phyloP scores from a whole-genome alignment of 2,113 vertebrate genomes.

The Callaeas wilsoni region DNA sequence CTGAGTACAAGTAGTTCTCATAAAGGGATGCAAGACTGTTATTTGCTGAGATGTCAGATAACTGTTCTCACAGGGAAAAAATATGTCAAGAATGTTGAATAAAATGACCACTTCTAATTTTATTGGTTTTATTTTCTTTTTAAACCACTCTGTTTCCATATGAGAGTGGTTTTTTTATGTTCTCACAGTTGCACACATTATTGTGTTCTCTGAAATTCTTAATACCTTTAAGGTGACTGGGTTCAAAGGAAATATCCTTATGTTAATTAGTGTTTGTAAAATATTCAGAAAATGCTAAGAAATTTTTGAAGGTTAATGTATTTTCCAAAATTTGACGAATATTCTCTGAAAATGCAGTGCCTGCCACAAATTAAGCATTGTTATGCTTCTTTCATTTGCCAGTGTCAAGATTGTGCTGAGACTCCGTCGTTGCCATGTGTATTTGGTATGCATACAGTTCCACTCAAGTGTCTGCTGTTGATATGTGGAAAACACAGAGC shows the following conservation, averaged over 20 bases:
- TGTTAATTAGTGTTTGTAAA: background rate
- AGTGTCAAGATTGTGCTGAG: background rate
- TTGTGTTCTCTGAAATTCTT: background rate
- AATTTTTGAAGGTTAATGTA: background rate
- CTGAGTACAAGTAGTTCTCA: background rate
- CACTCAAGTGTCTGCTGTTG: background rate
- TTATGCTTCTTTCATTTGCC: background rate
- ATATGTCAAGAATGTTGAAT: background rate
- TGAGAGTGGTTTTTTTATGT: background rate
- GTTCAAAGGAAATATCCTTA: background rate
- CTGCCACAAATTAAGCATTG: background rate
- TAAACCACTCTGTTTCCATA: background rate
- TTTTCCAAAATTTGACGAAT: background rate
- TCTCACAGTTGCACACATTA: background rate
- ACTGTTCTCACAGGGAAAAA: background rate
- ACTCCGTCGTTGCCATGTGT: rapidly evolving
- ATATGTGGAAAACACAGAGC: background rate
- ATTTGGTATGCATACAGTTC: background rate
- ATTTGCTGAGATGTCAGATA: background rate
- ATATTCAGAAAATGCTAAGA: background rate
- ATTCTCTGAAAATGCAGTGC: background rate
- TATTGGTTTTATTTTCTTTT: background rate
- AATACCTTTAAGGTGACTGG: background rate
- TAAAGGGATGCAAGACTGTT: rapidly evolving
- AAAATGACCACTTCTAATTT: background rate